These are phyloP conservation scores for Jaculus jaculus DNA, from an alignment of 2,113 vertebrate genomes.

Conservation along the genomic window DNA sequence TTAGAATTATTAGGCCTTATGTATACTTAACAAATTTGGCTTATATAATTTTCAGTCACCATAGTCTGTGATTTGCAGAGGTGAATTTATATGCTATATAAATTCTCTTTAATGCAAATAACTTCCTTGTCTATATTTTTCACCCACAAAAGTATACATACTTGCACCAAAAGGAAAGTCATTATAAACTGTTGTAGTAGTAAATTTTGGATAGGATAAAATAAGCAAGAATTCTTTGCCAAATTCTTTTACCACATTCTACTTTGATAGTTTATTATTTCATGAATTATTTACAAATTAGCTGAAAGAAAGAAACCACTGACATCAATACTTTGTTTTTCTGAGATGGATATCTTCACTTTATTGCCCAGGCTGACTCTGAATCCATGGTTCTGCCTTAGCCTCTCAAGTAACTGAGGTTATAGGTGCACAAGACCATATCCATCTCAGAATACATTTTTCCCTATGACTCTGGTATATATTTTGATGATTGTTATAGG, in stretches of 20 bases:
- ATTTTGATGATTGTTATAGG: background rate
- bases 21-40: background rate
- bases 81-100: constrained; percentile 4
- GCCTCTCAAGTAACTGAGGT: background rate
- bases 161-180: constrained; percentile 11
- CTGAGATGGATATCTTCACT: background rate
- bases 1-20: background rate
- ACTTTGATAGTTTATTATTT: constrained; percentile 44
- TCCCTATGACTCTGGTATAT: background rate
- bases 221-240: constrained; percentile 30
- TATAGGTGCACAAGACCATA: background rate
- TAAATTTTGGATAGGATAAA: background rate
- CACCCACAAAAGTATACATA: background rate
- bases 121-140: constrained; percentile 10
- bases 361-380: background rate
- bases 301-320: background rate
- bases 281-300: constrained; percentile 21
- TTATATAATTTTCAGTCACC: background rate
- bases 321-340: background rate
- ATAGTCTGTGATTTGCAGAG: constrained; percentile 6
- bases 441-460: background rate
- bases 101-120: constrained; percentile 17
- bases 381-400: background rate
- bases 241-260: constrained; percentile 3
- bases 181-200: background rate